phyloP scores from a whole-genome alignment of 2,888 invertebrate genomes.

The Spatulosminthurus flaviceps region DNA sequence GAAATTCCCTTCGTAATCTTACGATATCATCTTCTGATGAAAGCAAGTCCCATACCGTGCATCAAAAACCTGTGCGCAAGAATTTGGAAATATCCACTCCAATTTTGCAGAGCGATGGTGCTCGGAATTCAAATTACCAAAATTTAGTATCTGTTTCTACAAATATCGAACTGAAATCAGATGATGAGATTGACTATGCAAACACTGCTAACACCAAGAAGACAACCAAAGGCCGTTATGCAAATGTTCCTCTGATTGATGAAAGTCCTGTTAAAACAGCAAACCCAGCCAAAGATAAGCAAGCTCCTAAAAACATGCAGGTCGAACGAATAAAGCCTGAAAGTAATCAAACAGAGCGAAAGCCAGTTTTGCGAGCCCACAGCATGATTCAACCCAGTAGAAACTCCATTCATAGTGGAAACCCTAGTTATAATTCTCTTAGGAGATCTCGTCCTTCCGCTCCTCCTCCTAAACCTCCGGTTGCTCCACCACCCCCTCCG shows the following conservation, averaged over 20 bases:
- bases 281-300: not conserved
- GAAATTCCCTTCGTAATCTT: conserved; percentile 55
- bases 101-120: conserved; percentile 54
- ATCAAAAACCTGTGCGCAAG: conserved; percentile 46
- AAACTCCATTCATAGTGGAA: conserved; percentile 52
- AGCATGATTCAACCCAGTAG: conserved; percentile 62
- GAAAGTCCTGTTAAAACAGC: conserved; percentile 43
- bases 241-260: conserved; percentile 50
- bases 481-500: conserved; percentile 44
- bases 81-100: conserved; percentile 61
- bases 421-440: conserved; percentile 60
- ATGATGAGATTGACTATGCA: conserved; percentile 52
- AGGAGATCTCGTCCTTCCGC: conserved; percentile 55
- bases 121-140: conserved; percentile 37
- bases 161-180: not conserved
- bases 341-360: conserved; percentile 36
- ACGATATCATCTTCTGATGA: conserved; percentile 23
- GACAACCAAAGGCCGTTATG: conserved; percentile 47
- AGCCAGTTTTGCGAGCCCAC: conserved; percentile 60
- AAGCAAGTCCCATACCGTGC: not conserved
- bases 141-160: conserved; percentile 40
- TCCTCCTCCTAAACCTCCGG: conserved; percentile 61
- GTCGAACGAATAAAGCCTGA: conserved; percentile 33
- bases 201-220: conserved; percentile 29
- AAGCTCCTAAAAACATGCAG: conserved; percentile 30